Evolutionary conservation across 2,113 vertebrate species (phyloP).

Genomic region (Lamprotornis superbus): DNA sequence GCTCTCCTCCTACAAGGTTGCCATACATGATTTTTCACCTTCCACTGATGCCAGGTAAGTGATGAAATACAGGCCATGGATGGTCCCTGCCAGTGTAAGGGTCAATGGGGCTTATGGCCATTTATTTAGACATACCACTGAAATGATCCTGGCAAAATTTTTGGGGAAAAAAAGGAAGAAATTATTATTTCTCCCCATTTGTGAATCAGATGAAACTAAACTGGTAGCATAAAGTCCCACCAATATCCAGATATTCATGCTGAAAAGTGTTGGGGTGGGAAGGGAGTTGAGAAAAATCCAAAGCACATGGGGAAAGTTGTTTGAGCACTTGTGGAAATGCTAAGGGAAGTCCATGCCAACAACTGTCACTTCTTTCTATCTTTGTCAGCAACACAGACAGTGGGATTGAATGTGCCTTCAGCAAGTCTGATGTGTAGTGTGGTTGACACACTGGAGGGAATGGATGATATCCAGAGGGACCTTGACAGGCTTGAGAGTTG

Average conservation of each 20-base stretch:
- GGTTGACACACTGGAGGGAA: not conserved
- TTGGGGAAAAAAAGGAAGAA: not conserved
- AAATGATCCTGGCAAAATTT: not conserved
- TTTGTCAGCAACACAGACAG: too few relatives aligned
- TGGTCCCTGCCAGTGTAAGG: not conserved
- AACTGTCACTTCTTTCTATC: not conserved
- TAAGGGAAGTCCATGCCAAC: not conserved
- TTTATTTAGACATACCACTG: not conserved
- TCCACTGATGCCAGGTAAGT: not conserved
- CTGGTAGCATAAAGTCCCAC: not conserved
- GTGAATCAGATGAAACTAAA: not conserved
- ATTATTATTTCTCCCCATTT: not conserved
- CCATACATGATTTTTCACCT: fast-evolving
- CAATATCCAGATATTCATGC: not conserved
- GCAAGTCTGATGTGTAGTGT: not conserved
- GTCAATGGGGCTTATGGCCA: fast-evolving
- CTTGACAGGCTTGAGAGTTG: not conserved
- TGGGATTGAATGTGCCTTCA: not conserved
- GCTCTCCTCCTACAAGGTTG: not conserved
- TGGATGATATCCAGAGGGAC: not conserved
- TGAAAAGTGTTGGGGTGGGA: not conserved
- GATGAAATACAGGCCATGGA: too few relatives aligned
- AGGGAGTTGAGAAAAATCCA: not conserved
- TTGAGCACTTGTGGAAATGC: not conserved
- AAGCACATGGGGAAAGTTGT: not conserved